Conservation (phyloP, 64 coral and sea anemone species). For the Actinia tenebrosa region DNA sequence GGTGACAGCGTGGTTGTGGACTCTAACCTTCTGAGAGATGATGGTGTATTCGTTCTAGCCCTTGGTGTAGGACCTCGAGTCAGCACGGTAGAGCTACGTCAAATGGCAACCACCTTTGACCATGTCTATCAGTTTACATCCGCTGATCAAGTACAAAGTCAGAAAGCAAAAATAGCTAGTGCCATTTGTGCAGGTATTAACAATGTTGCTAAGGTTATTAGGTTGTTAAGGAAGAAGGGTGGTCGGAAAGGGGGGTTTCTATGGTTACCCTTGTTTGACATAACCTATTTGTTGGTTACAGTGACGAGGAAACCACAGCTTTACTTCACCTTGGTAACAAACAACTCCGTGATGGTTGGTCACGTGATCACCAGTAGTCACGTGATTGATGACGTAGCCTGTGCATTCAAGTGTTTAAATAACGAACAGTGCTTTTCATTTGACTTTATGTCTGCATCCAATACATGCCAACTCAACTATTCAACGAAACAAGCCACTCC, state of each 20-base stretch:
- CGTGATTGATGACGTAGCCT: constrained; percentile 8
- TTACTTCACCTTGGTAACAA: background rate
- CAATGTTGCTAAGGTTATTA: background rate
- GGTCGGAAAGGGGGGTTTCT: background rate
- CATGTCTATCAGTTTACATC: background rate
- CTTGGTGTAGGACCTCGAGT: background rate
- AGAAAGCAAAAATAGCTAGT: background rate
- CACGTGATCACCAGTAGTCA: constrained; percentile 20
- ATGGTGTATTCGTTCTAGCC: background rate
- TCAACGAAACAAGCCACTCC: background rate
- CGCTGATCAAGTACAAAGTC: background rate
- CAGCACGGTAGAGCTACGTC: background rate
- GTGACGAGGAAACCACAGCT: background rate
- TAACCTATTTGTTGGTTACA: background rate
- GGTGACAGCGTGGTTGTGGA: background rate
- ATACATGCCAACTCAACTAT: constrained; percentile 15
- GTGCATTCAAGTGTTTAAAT: constrained; percentile 17
- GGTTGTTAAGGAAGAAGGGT: background rate
- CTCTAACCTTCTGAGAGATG: background rate
- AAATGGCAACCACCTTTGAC: background rate
- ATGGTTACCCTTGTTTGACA: background rate
- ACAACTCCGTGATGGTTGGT: background rate
- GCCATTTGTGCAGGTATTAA: background rate
- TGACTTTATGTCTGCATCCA: background rate
- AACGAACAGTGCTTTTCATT: constrained; percentile 11